Evolutionary conservation across 2,113 vertebrate species (phyloP), one percentile per base, ranked within the genome.

Genomic region (Eclectus roratus): DNA sequence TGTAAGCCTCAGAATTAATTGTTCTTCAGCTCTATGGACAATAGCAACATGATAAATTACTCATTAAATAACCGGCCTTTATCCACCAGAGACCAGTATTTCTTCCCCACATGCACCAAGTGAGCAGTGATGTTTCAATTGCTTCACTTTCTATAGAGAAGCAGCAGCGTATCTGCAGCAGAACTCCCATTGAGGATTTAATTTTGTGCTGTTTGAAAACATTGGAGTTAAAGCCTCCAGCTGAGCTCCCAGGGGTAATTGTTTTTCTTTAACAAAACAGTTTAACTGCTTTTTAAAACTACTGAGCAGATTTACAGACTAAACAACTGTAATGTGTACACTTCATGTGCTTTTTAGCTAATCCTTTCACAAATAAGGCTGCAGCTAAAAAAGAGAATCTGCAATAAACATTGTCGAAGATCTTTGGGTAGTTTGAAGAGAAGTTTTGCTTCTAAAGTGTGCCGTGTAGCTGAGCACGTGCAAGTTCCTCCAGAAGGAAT

Each of bases 221-320:
- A 43, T 85, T 71, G 83, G 58, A 70, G 68, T 63, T 83, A 85
- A 96, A 91, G 29, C 50, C 72, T 94, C 58, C 64, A 70, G 78
- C 65, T 58, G 71, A 80, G 82, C 77, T 88, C 60, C 53, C 53
- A 41, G 72, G 64, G 71, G 74, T 88, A 94, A 94, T 90, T 80
- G 46, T 68, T 96, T 95, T 90, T 47, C 73, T 79, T 86, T 86
- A 94, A 88, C 90, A 80, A 83, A 97, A 88, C 76, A 93, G 52
- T 88, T 96, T 73, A 95, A 85, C 76, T 93, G 89, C 52, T 76
- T 80, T 88, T 93, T 63, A 49, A 91, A 94, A 88, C 50, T 81
- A 44, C 76, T 88, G 80, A 93, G 88, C 46, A 91, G 92, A 93
- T 93, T 91, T 88, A 69, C 60, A 96, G 92, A 93, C 85, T 96